These are phyloP conservation scores for Megastigmus dorsalis DNA, from an alignment of 2,888 invertebrate genomes.

Conservation along the genomic window DNA sequence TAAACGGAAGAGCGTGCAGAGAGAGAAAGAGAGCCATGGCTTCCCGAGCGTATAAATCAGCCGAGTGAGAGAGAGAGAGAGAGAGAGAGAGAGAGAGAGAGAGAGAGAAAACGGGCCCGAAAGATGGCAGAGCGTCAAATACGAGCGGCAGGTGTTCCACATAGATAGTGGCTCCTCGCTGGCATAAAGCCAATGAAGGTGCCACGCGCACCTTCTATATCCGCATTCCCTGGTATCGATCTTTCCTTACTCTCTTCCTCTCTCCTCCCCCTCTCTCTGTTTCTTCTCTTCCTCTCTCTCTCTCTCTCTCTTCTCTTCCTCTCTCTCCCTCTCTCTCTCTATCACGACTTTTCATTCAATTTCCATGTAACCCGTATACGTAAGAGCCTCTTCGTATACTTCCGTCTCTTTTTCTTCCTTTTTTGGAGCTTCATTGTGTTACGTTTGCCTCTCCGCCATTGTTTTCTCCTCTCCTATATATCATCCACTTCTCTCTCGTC, in stretches of 20 bases:
- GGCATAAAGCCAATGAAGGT: conserved; percentile 63
- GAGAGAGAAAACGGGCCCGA: conserved; percentile 1
- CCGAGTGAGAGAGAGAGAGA: background rate
- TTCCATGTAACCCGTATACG: background rate
- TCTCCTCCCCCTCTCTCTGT: background rate
- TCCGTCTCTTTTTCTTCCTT: too few species aligned
- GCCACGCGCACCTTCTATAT: conserved; percentile 54
- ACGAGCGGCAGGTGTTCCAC: conserved; percentile 56
- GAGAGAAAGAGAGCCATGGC: too few species aligned
- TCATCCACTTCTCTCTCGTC: background rate
- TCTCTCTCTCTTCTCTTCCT: conserved; percentile 33
- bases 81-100: background rate
- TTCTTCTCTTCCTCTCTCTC: background rate
- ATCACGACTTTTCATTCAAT: conserved; percentile 27
- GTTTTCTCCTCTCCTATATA: too few species aligned
- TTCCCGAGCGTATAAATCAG: too few species aligned
- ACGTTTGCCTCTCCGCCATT: too few species aligned
- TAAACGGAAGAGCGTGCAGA: too few species aligned
- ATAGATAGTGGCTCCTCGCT: too few species aligned
- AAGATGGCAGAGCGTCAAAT: conserved; percentile 51
- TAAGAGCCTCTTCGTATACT: too few species aligned
- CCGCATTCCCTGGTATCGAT: conserved; percentile 60
- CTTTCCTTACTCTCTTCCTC: conserved; percentile 22
- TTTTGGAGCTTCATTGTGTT: too few species aligned
- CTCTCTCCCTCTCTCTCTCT: background rate